Conservation (phyloP, 2,888 invertebrate species). For the Limnephilus auricula region DNA sequence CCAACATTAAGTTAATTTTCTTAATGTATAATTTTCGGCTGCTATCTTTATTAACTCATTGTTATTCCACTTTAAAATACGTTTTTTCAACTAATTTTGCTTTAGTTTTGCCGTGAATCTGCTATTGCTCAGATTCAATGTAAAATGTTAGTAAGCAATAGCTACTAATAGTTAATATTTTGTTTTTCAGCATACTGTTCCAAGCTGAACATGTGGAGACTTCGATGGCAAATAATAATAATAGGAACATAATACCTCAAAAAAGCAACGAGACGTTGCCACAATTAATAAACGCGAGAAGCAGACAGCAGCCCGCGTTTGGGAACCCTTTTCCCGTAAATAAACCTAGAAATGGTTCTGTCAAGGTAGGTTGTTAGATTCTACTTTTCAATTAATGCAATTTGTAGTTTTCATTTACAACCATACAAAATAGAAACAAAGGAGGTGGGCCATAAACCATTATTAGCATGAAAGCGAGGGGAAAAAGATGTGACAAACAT, state of each 20-base stretch:
- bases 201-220: slow-evolving; percentile 32
- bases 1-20: too few species aligned
- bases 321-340: slow-evolving; percentile 27
- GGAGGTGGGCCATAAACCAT: too few species aligned
- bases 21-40: too few species aligned
- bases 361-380: slow-evolving; percentile 39
- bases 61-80: too few species aligned
- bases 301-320: slow-evolving; percentile 10
- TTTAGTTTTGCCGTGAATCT: too few species aligned
- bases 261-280: slow-evolving; percentile 1
- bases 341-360: slow-evolving; percentile 48
- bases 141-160: neutral
- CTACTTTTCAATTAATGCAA: neutral
- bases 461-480: too few species aligned
- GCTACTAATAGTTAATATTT: neutral
- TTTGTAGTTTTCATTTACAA: neutral
- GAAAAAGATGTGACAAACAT: too few species aligned
- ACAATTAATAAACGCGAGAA: slow-evolving; percentile 31
- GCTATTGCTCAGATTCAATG: too few species aligned
- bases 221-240: slow-evolving; percentile 13
- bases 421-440: too few species aligned
- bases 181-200: slow-evolving; percentile 50
- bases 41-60: too few species aligned
- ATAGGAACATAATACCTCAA: slow-evolving; percentile 31
- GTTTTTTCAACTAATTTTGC: too few species aligned